These are phyloP conservation scores for Sminthurides bifidus DNA, from an alignment of 1,140 invertebrate genomes.

Conservation along the genomic window DNA sequence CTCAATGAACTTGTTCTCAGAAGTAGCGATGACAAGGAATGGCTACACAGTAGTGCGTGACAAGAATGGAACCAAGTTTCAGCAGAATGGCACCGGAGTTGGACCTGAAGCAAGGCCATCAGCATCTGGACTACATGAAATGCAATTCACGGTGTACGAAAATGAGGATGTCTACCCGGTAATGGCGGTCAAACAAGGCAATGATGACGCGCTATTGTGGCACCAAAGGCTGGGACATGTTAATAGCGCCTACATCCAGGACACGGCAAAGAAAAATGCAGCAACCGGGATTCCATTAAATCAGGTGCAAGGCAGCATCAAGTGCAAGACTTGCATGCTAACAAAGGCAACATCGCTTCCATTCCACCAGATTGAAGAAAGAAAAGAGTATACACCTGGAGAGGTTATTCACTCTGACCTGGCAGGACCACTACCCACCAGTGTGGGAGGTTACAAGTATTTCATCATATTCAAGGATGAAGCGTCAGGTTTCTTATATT, in stretches of 20 bases:
- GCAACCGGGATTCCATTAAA: conserved; percentile 1
- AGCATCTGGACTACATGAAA: background rate
- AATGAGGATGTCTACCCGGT: background rate
- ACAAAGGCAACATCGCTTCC: conserved; percentile 2
- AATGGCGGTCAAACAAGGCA: too few relatives aligned
- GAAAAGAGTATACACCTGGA: background rate
- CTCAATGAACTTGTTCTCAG: conserved; percentile 21
- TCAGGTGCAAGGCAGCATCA: background rate
- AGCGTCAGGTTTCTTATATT: conserved; percentile 33
- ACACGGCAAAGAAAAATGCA: conserved; percentile 8
- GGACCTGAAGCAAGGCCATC: background rate
- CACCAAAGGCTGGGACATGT: conserved; percentile 15
- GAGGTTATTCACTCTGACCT: conserved; percentile 33
- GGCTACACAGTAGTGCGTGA: conserved; percentile 11
- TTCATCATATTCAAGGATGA: conserved; percentile 39
- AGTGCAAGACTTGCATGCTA: background rate
- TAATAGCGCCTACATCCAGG: conserved; percentile 12
- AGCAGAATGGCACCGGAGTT: background rate
- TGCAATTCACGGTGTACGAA: background rate
- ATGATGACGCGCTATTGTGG: background rate
- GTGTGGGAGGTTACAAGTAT: conserved; percentile 34
- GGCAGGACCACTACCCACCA: conserved; percentile 38
- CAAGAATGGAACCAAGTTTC: background rate
- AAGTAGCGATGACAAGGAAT: conserved; percentile 13
- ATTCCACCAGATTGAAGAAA: background rate